A percentile compares a stretch with the other conserved stretches of the same genome.
These are phyloP conservation scores for Pachyseris speciosa DNA, from an alignment of 64 coral and sea anemone species.

Conservation along the genomic window DNA sequence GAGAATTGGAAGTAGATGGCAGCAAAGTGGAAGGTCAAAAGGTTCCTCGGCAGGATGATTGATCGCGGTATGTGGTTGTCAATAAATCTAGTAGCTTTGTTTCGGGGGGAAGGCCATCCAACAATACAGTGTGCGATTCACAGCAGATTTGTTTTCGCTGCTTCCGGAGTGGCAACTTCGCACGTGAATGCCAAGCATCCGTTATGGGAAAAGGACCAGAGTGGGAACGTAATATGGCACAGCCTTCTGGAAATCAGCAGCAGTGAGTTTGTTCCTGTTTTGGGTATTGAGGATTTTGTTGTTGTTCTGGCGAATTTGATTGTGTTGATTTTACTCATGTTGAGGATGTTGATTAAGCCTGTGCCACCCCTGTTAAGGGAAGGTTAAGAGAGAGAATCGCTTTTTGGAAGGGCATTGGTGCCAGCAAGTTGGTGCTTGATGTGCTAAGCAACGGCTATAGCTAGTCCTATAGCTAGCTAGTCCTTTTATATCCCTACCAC, in stretches of 20 bases:
- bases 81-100: not conserved
- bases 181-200: constrained; percentile 13
- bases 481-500: constrained; percentile 58
- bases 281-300: not conserved
- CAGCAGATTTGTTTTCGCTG: constrained; percentile 10
- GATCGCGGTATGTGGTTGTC: not conserved
- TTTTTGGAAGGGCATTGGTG: constrained; percentile 54
- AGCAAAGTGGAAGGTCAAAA: not conserved
- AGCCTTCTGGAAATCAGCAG: not conserved
- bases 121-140: not conserved
- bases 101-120: not conserved
- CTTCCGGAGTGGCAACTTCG: constrained; percentile 8
- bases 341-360: constrained; percentile 28
- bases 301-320: constrained; percentile 15
- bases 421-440: constrained; percentile 43
- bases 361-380: constrained; percentile 11
- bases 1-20: constrained; percentile 19
- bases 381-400: constrained; percentile 11
- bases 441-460: constrained; percentile 55
- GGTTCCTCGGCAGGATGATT: not conserved
- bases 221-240: not conserved
- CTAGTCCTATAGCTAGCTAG: too few species aligned
- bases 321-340: constrained; percentile 23
- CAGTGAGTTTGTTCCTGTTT: not conserved
- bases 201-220: not conserved